phyloP scores from a whole-genome alignment of 2,888 invertebrate species.

The Phaonia tiefii region DNA sequence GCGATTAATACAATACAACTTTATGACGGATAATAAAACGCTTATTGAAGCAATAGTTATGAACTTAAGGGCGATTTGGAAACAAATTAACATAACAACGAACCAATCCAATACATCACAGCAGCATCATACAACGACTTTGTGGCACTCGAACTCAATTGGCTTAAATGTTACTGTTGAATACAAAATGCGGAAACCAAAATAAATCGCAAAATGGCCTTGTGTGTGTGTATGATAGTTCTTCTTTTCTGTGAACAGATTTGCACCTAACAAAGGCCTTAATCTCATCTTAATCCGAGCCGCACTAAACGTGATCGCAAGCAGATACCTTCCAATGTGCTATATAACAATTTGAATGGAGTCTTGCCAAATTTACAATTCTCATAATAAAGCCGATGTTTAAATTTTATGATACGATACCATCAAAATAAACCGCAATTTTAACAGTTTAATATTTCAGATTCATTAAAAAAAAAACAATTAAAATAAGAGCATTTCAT shows the following conservation, averaged over 20 bases:
- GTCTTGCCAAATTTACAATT: neutral
- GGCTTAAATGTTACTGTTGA: neutral
- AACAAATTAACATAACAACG: slow-evolving; percentile 26
- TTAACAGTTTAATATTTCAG: too few species aligned
- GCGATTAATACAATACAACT: neutral
- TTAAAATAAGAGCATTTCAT: neutral
- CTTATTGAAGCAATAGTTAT: slow-evolving; percentile 42
- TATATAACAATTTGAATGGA: neutral
- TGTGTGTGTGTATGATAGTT: neutral
- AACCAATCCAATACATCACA: neutral
- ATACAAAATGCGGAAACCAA: slow-evolving; percentile 29
- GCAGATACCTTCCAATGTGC: neutral
- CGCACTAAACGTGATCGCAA: neutral
- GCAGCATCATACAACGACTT: neutral
- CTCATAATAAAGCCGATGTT: neutral
- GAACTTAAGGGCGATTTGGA: neutral
- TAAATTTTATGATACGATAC: slow-evolving; percentile 19
- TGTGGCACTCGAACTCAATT: neutral
- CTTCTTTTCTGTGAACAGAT: neutral
- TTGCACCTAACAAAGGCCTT: neutral
- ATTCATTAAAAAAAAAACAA: too few species aligned
- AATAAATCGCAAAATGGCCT: neutral
- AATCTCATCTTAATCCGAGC: neutral
- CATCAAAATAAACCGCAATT: slow-evolving; percentile 1
- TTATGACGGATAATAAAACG: slow-evolving; percentile 47